A percentile compares a stretch with the other conserved stretches of the same genome.
Evolutionary conservation across 2,797 vertebrate genomes (phyloP).

Genomic region (Lutjanus argentimaculatus): DNA sequence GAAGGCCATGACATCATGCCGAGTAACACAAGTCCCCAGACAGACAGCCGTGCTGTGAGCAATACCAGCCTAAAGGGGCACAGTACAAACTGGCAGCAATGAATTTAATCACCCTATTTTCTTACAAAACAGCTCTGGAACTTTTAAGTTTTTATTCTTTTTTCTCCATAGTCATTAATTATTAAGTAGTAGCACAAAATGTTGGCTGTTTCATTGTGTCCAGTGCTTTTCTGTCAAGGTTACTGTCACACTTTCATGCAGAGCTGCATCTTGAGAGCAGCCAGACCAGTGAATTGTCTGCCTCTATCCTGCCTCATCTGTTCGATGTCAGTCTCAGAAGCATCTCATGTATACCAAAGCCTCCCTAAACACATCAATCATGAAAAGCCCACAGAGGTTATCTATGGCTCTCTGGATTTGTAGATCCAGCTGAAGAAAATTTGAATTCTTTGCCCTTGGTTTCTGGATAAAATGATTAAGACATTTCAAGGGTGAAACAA

Average conservation of each 20-base stretch:
- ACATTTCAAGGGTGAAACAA: conserved; percentile 20
- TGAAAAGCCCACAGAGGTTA: conserved; percentile 44
- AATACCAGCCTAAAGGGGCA: conserved; percentile 24
- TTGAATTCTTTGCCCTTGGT: conserved; percentile 36
- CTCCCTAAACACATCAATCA: conserved; percentile 60
- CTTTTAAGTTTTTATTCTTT: conserved; percentile 9
- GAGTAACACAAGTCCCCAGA: conserved; percentile 52
- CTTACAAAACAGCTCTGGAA: conserved; percentile 1
- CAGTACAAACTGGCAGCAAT: conserved; percentile 12
- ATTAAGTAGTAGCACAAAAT: conserved; percentile 29
- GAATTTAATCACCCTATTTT: not conserved
- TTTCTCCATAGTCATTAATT: conserved; percentile 1
- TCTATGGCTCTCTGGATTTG: conserved; percentile 41
- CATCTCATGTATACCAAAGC: conserved; percentile 61
- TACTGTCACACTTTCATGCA: conserved; percentile 51
- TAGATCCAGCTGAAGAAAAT: conserved; percentile 41
- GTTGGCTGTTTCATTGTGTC: conserved; percentile 21
- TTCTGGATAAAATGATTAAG: conserved; percentile 44
- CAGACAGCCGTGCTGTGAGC: conserved; percentile 49
- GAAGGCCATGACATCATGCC: conserved; percentile 64
- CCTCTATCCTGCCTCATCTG: conserved; percentile 61
- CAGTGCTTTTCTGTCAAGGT: conserved; percentile 52
- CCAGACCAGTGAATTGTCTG: conserved; percentile 60
- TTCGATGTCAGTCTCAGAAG: conserved; percentile 64
- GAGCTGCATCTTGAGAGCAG: conserved; percentile 49